These are phyloP conservation scores for Pemphigus obesinymphae DNA, from an alignment of 1,140 invertebrate genomes.

Conservation along the genomic window DNA sequence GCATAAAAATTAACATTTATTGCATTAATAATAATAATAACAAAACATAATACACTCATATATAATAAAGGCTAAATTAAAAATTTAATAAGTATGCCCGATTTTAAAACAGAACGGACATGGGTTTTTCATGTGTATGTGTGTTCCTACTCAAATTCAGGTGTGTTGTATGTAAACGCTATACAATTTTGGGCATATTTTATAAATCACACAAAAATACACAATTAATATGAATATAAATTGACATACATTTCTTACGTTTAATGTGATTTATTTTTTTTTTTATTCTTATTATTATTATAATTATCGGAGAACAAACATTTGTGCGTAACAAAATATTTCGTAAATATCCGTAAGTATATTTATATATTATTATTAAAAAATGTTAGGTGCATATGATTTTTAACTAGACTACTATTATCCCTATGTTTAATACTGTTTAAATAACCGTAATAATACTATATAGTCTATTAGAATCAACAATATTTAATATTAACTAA, in stretches of 20 bases:
- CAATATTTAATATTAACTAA: conserved; percentile 7
- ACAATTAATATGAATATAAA: not conserved
- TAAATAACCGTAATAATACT: conserved; percentile 14
- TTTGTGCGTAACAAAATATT: not conserved
- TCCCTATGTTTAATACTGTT: not conserved
- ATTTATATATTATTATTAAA: not conserved
- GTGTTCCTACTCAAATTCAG: not conserved
- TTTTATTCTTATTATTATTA: too few relatives aligned
- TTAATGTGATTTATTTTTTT: not conserved
- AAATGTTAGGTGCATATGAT: not conserved
- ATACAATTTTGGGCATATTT: not conserved
- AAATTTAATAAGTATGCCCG: not conserved
- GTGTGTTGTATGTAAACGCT: not conserved
- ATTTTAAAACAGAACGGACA: not conserved
- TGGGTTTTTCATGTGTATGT: not conserved
- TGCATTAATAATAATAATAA: conserved; percentile 29
- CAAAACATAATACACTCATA: conserved; percentile 30
- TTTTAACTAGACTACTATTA: not conserved
- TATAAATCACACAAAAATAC: not conserved
- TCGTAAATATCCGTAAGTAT: not conserved
- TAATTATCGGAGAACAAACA: not conserved
- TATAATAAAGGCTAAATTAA: not conserved
- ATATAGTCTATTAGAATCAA: conserved; percentile 20
- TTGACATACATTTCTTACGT: conserved; percentile 10
- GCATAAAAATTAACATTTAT: conserved; percentile 27